Percentiles rank a stretch among this genome's conserved stretches.
Evolutionary conservation across 2,113 vertebrate species (phyloP).

Genomic region (Sorex araneus): DNA sequence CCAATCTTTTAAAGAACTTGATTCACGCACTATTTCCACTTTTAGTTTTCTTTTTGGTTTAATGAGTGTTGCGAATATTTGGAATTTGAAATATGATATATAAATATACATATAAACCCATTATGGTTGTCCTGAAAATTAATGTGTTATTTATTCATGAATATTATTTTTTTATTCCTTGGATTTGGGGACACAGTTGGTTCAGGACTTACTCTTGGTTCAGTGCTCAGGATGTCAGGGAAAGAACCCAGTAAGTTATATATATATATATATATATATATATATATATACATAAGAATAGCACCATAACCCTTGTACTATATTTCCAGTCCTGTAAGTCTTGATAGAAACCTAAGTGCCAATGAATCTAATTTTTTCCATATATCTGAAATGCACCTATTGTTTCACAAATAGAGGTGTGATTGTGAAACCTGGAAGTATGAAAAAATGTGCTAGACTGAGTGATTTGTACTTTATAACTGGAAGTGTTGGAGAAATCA

Average conservation of each 20-base stretch:
- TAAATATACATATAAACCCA: background rate
- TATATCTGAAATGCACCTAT: background rate
- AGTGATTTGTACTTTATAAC: slow-evolving; percentile 40
- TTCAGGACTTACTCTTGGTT: no score
- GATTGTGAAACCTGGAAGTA: background rate
- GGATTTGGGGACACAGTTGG: no score
- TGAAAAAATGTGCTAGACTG: background rate
- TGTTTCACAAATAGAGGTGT: background rate
- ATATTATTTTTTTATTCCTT: no score
- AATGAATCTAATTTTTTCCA: background rate
- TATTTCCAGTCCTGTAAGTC: background rate
- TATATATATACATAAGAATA: no score
- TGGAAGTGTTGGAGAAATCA: background rate
- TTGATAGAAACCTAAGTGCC: background rate
- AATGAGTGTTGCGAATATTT: background rate
- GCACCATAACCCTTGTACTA: no score
- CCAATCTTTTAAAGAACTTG: slow-evolving; percentile 14
- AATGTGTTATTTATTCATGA: background rate
- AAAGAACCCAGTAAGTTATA: no score
- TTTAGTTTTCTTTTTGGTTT: background rate
- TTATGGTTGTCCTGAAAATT: background rate
- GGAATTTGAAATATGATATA: background rate
- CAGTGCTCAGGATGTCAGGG: no score
- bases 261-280: no score
- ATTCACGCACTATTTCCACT: background rate